Conservation (phyloP, 2,888 invertebrate genomes). For the Microdon myrmicae region DNA sequence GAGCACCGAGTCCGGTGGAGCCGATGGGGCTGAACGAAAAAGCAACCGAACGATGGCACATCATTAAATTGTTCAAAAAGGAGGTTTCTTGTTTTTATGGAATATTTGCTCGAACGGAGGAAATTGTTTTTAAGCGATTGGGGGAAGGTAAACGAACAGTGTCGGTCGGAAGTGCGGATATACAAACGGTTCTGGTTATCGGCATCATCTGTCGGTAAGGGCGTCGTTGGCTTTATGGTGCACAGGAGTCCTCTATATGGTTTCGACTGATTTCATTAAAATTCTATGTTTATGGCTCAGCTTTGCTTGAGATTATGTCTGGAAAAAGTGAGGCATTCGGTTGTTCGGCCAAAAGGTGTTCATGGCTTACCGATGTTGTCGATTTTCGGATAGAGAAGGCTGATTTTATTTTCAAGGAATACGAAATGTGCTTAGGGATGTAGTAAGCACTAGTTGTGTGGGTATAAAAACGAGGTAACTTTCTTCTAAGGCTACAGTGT, state of each 20-base stretch:
- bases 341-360: no score
- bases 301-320: no score
- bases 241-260: conserved; percentile 5
- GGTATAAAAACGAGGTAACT: no score
- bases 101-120: conserved; percentile 23
- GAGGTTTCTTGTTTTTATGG: no score
- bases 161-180: conserved; percentile 1
- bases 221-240: conserved; percentile 6
- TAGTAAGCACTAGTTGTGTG: no score
- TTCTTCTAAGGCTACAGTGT: no score
- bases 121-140: conserved; percentile 10
- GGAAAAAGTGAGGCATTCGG: no score
- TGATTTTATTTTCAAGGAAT: no score
- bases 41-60: conserved; percentile 24
- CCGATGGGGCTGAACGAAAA: conserved; percentile 72
- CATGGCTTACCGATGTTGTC: no score
- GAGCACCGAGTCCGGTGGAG: conserved; percentile 81
- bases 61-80: conserved; percentile 41
- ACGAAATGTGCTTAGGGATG: no score
- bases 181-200: conserved; percentile 11
- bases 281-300: conserved; percentile 26
- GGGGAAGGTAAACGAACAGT: background rate
- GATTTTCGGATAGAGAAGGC: no score
- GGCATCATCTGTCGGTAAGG: conserved; percentile 16
- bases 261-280: conserved; percentile 15